Evolutionary conservation across 2,888 invertebrate species (phyloP).

Genomic region (Chironomus riparius): DNA sequence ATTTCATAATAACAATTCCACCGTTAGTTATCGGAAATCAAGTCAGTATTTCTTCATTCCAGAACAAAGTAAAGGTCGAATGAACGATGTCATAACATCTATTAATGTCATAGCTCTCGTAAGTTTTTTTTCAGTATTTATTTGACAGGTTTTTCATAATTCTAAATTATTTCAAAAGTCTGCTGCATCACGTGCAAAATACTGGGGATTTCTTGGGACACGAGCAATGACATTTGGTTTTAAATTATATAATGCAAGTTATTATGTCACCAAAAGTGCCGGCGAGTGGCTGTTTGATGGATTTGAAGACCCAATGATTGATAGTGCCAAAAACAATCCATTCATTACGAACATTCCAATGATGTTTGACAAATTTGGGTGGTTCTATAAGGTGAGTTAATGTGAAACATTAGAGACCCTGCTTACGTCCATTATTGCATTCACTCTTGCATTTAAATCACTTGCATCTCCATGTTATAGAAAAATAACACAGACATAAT

Average conservation of each 20-base stretch:
- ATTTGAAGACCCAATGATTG: slow-evolving; percentile 64
- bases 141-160: background rate
- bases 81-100: slow-evolving; percentile 60
- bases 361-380: slow-evolving; percentile 70
- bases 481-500: slow-evolving; percentile 28
- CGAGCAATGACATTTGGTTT: slow-evolving; percentile 53
- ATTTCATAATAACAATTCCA: slow-evolving; percentile 60
- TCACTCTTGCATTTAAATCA: too few species aligned
- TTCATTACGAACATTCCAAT: slow-evolving; percentile 47
- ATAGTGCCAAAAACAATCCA: slow-evolving; percentile 52
- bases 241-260: slow-evolving; percentile 46
- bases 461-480: background rate
- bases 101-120: slow-evolving; percentile 73
- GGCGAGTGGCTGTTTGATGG: slow-evolving; percentile 70
- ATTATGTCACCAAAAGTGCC: slow-evolving; percentile 54
- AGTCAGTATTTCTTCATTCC: slow-evolving; percentile 62
- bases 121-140: slow-evolving; percentile 38
- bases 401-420: too few species aligned
- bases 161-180: slow-evolving; percentile 38
- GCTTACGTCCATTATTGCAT: too few species aligned
- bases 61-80: slow-evolving; percentile 55
- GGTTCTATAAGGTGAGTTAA: slow-evolving; percentile 55
- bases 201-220: slow-evolving; percentile 50
- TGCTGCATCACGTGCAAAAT: slow-evolving; percentile 44
- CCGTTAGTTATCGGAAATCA: slow-evolving; percentile 60